Base-by-base conservation (phyloP, 1,140 invertebrate genomes). In the Druon quercuslanigerum region DNA sequence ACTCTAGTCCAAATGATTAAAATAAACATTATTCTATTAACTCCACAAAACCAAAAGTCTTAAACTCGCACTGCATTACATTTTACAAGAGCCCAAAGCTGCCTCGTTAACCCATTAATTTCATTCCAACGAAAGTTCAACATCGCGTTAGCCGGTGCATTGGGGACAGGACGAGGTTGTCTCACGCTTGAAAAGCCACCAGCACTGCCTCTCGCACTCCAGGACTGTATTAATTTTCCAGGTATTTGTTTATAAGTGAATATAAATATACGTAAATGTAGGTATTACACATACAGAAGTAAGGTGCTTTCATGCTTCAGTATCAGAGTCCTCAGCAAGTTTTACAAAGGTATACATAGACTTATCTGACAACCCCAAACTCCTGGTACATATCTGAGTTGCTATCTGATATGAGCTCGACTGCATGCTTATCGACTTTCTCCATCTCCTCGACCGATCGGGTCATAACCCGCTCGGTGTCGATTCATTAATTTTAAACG, bases 341-440 rank as follows among this genome's bases (percentile, higher is more conserved):
- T 81, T 77, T 76, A 79, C 76, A 79, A 71, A 73, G 60, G 51
- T 80, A 84, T 86, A 86, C 82, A 84, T 80, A 83, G 75, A 82
- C 71, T 80, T 80, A 57, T 75, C 76, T 82, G 76, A 57, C 81
- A 80, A 82, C 80, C 84, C 78, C 54, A 78, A 84, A 82, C 83
- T 83, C 82, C 82, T 72, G 66, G 74, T 76, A 82, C 83, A 84
- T 84, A 85, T 86, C 83, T 86, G 78, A 82, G 73, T 73, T 78
- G 84, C 85, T 87, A 89, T 90, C 87, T 87, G 88, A 90, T 89
- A 89, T 79, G 78, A 82, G 76, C 76, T 77, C 76, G 79, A 80
- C 77, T 73, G n/a, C 52, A 9, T 17, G 66, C 81, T 82, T 90
- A 89, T 90, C 89, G 77, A 70, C n/a, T 79, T 82, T 83, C 82